Evolutionary conservation across 1,140 invertebrate genomes (phyloP).

Genomic region (Zaprionus nigranus): DNA sequence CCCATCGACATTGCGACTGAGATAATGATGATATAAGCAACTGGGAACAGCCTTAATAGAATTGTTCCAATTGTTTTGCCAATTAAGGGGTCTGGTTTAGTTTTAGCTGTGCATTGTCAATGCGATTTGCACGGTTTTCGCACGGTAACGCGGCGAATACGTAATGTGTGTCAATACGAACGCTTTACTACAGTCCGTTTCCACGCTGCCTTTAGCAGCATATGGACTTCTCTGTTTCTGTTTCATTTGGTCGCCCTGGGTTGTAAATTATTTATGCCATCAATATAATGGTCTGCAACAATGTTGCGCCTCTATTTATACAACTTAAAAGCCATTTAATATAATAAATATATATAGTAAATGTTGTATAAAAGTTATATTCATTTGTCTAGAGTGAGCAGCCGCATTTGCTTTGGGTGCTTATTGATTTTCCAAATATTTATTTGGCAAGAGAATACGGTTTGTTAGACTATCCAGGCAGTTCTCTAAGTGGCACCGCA

Average conservation of each 20-base stretch:
- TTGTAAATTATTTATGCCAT: constrained; percentile 53
- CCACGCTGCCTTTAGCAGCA: constrained; percentile 26
- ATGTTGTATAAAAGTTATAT: neutral
- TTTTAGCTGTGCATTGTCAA: constrained; percentile 64
- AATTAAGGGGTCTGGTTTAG: constrained; percentile 62
- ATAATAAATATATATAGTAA: neutral
- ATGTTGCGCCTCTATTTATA: constrained; percentile 41
- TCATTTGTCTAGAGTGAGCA: neutral
- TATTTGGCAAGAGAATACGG: constrained; percentile 29
- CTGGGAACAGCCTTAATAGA: constrained; percentile 6
- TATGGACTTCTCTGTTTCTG: constrained; percentile 1
- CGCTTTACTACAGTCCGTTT: neutral
- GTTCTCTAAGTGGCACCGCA: constrained; percentile 7
- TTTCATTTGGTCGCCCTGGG: neutral
- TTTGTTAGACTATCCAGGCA: too few species aligned
- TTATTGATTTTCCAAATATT: constrained; percentile 71
- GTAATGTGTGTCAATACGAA: constrained; percentile 40
- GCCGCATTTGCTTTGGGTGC: constrained; percentile 20
- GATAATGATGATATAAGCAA: neutral
- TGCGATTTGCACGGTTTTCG: constrained; percentile 58
- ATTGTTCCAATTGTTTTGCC: constrained; percentile 25
- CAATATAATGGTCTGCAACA: constrained; percentile 15
- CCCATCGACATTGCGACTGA: neutral
- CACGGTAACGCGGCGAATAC: constrained; percentile 40
- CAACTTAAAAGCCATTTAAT: constrained; percentile 50